Base-by-base conservation (phyloP, 2,113 vertebrate species). In the Gila orcuttii region DNA sequence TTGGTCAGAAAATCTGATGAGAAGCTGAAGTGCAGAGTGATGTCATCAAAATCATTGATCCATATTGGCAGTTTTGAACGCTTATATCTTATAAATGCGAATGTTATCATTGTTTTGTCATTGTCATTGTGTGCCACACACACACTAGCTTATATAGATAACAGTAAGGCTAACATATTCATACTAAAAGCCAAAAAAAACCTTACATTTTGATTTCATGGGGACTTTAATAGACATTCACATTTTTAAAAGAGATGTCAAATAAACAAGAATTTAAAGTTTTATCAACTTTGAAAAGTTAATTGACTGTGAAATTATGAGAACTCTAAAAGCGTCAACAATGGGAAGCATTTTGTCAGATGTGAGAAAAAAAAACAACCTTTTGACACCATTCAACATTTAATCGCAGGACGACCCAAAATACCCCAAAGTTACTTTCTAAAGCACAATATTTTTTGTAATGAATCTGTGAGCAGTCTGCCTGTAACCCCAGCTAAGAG, bases 331-430 rank as follows among this genome's bases (percentile, higher is more conserved):
- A 59, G 13, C 36, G 6, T 39, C 23, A 69, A 45, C 64, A 73
- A 59, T 10, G 21, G 62, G 25, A 66, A 21, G 21, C 60, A 28
- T 23, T 86, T 21, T 84, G 42, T 85, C 57, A 33, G 36, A 76
- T 17, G 74, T 77, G 57, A 6, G 75, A 90, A 62, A 62, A 42
- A 42, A 90, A 62, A 62, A 42, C n/a, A 90, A 82, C 86, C 12
- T 80, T 90, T 87, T 76, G 60, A 86, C 71, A 74, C 79, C 68
- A 68, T 88, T 60, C 87, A 90, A 88, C 86, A 86, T 90, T 89
- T 86, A 76, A 39, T 60, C 33, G 23, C 52, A 55, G 45, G 42
- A n/a, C 2, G 23, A 66, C 42, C 8, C 25, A 78, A 15, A 79
- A 60, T 11, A 21, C 28, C 28, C 6, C 31, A 36, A 83, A 55